Evolutionary conservation across 2,113 vertebrate genomes (phyloP).

Genomic region (Empidonax traillii): DNA sequence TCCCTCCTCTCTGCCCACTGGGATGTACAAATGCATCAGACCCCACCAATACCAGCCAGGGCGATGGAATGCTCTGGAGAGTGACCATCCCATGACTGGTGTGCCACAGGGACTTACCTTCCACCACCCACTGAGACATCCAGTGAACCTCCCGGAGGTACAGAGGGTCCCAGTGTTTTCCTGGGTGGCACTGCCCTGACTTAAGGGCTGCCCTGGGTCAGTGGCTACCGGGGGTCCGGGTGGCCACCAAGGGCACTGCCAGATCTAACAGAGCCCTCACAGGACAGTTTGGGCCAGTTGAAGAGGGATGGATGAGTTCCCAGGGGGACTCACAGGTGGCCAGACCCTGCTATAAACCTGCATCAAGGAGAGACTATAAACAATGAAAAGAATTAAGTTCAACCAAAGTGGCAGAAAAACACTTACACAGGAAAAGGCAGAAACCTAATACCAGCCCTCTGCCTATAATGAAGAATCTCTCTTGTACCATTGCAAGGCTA

Average conservation of each 20-base stretch:
- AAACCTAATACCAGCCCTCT: background rate
- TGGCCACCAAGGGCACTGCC: background rate
- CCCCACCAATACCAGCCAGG: background rate
- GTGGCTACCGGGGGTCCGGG: background rate
- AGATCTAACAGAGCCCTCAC: accelerated
- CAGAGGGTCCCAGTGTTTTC: background rate
- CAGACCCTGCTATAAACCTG: background rate
- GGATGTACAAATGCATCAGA: background rate
- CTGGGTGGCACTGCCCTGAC: background rate
- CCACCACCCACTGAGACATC: background rate
- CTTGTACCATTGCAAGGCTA: background rate
- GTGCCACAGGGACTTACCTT: background rate
- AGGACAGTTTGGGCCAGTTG: background rate
- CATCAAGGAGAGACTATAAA: background rate
- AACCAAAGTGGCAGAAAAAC: background rate
- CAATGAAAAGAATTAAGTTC: background rate
- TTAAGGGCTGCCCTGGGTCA: background rate
- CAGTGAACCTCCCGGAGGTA: background rate
- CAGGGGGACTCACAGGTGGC: background rate
- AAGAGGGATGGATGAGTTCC: background rate
- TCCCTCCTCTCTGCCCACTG: background rate
- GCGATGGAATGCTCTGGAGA: background rate
- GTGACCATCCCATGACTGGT: background rate
- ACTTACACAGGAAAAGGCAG: background rate
- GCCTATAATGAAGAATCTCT: background rate